Percentiles rank a stretch among this genome's conserved stretches.
phyloP scores from a whole-genome alignment of 2,797 vertebrate species.

The Bradypodion pumilum region DNA sequence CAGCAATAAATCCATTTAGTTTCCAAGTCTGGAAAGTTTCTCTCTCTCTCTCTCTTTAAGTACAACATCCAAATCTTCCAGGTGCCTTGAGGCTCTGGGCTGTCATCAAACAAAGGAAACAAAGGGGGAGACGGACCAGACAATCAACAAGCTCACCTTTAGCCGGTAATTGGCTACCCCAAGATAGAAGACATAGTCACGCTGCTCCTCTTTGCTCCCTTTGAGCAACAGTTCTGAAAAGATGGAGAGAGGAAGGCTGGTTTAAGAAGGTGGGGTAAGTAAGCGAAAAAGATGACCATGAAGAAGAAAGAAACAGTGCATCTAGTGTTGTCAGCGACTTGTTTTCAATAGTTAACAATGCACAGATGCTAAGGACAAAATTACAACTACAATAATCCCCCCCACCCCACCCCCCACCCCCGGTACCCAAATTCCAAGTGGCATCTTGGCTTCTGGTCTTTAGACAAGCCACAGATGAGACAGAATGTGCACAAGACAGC shows the following conservation, averaged over 20 bases:
- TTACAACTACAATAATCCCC: background rate
- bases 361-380: background rate
- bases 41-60: too few relatives aligned
- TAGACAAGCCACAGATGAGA: background rate
- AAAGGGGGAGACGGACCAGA: background rate
- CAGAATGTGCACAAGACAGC: background rate
- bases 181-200: constrained; percentile 90
- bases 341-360: background rate
- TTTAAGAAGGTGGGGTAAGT: background rate
- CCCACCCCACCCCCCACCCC: too few relatives aligned
- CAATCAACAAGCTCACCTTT: constrained; percentile 76
- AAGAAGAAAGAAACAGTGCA: background rate
- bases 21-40: too few relatives aligned
- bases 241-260: background rate
- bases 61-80: too few relatives aligned
- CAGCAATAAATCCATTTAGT: background rate
- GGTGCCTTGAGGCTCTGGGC: too few relatives aligned
- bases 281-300: background rate
- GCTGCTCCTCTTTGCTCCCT: constrained; percentile 85
- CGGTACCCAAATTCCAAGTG: background rate
- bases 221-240: constrained; percentile 85
- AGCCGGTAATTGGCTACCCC: constrained; percentile 89
- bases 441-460: background rate
- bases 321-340: background rate
- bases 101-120: background rate